Conservation (phyloP, 2,113 vertebrate species). For the Hiodon tergisus region DNA sequence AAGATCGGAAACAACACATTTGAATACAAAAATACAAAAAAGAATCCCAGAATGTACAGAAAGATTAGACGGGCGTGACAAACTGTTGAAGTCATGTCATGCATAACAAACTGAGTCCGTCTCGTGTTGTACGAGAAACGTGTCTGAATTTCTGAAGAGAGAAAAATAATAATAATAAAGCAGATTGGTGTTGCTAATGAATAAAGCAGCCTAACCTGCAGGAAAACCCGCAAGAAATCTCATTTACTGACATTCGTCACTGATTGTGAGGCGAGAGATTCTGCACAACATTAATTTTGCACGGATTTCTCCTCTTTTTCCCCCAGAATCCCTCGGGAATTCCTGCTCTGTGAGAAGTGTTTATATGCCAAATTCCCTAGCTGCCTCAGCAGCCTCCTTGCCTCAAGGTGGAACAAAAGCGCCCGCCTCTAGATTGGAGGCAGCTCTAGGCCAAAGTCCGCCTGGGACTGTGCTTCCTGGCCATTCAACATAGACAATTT, state of each 20-base stretch:
- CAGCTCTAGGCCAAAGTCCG: background rate
- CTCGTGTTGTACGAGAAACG: no score
- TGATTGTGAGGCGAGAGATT: background rate
- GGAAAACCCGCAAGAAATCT: background rate
- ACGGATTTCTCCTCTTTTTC: background rate
- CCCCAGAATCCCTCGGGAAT: conserved; percentile 2
- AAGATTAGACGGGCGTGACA: background rate
- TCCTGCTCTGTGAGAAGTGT: background rate
- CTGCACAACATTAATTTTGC: background rate
- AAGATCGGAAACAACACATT: background rate
- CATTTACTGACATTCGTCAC: background rate
- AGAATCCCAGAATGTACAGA: background rate
- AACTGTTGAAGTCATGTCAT: no score
- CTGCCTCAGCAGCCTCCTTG: background rate
- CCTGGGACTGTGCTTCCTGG: background rate
- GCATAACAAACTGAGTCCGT: no score
- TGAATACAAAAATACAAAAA: background rate
- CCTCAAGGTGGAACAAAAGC: background rate
- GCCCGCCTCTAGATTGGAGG: background rate
- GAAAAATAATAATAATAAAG: background rate
- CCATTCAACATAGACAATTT: background rate
- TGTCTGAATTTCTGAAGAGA: no score
- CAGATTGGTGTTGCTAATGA: background rate
- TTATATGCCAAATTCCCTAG: conserved; percentile 2
- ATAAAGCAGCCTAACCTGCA: background rate